A percentile compares a stretch with the other conserved stretches of the same genome.
These are phyloP conservation scores for Flexamia atlantica DNA, from an alignment of 2,888 invertebrate species.

Conservation along the genomic window DNA sequence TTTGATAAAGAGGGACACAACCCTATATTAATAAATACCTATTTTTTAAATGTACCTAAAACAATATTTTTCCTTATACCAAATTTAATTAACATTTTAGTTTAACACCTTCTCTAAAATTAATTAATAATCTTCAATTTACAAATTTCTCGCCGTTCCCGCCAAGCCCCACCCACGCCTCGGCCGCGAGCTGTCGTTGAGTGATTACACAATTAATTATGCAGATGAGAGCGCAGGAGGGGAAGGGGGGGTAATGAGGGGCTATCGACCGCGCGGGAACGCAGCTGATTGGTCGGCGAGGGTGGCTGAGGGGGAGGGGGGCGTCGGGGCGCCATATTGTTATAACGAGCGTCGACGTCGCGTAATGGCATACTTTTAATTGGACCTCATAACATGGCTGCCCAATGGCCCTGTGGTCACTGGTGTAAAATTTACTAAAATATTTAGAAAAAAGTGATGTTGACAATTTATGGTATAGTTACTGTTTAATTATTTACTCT, in stretches of 20 bases:
- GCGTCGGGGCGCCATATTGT: slow-evolving; percentile 51
- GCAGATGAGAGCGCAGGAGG: slow-evolving; percentile 33
- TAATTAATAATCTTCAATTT: too few relatives aligned
- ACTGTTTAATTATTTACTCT: too few relatives aligned
- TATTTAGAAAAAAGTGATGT: too few relatives aligned
- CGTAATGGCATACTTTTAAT: slow-evolving; percentile 48
- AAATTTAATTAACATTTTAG: too few relatives aligned
- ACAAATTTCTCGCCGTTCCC: not conserved
- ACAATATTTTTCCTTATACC: too few relatives aligned
- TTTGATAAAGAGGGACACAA: too few relatives aligned
- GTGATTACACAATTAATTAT: slow-evolving; percentile 57
- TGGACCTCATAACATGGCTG: slow-evolving; percentile 16
- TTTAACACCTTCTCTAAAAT: too few relatives aligned
- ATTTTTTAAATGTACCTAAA: too few relatives aligned
- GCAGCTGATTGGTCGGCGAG: slow-evolving; percentile 18
- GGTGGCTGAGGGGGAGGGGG: slow-evolving; percentile 30
- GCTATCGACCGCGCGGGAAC: slow-evolving; percentile 19
- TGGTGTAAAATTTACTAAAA: not conserved
- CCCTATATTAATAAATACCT: too few relatives aligned
- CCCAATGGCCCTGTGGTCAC: not conserved
- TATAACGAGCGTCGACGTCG: slow-evolving; percentile 49
- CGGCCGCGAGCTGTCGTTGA: not conserved
- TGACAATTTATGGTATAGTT: too few relatives aligned
- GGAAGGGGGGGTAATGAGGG: slow-evolving; percentile 46
- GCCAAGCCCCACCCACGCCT: not conserved